Percentiles rank a stretch among this genome's conserved stretches.
Evolutionary conservation across 2,113 vertebrate genomes (phyloP).

Genomic region (Rhinogobius similis): DNA sequence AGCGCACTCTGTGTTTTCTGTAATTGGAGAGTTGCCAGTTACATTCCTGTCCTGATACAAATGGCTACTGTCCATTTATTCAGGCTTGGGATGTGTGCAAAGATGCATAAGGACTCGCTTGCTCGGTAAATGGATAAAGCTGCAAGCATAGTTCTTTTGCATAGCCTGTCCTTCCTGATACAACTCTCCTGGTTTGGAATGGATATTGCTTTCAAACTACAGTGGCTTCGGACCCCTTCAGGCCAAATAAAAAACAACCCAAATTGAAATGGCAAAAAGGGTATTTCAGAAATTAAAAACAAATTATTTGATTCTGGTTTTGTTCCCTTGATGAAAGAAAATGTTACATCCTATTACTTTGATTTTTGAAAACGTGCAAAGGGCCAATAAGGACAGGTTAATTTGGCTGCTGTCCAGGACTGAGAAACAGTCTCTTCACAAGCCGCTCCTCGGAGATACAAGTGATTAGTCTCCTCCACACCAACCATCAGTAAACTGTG

Average conservation of each 20-base stretch:
- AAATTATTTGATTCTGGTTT: background rate
- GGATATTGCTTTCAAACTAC: background rate
- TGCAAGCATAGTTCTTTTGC: too few relatives aligned
- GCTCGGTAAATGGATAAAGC: background rate
- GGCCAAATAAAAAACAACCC: background rate
- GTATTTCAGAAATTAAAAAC: background rate
- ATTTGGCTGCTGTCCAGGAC: slow-evolving; percentile 35
- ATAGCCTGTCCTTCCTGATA: too few relatives aligned
- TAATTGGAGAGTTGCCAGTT: too few relatives aligned
- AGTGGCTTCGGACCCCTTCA: background rate
- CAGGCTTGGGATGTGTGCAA: too few relatives aligned
- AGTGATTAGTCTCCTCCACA: slow-evolving; percentile 57
- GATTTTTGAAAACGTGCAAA: slow-evolving; percentile 1
- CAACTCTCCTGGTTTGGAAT: background rate
- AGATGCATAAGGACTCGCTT: too few relatives aligned
- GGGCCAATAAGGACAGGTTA: slow-evolving; percentile 28
- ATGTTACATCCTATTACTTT: slow-evolving; percentile 12
- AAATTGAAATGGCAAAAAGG: background rate
- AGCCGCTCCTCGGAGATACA: slow-evolving; percentile 31
- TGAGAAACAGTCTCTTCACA: slow-evolving; percentile 30
- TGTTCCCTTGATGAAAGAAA: background rate
- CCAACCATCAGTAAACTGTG: slow-evolving; percentile 49
- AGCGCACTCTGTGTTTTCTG: too few relatives aligned
- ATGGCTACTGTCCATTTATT: too few relatives aligned
- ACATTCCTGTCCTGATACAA: too few relatives aligned